phyloP scores from a whole-genome alignment of 2,888 invertebrate species.

The Pandemis cinnamomeana region DNA sequence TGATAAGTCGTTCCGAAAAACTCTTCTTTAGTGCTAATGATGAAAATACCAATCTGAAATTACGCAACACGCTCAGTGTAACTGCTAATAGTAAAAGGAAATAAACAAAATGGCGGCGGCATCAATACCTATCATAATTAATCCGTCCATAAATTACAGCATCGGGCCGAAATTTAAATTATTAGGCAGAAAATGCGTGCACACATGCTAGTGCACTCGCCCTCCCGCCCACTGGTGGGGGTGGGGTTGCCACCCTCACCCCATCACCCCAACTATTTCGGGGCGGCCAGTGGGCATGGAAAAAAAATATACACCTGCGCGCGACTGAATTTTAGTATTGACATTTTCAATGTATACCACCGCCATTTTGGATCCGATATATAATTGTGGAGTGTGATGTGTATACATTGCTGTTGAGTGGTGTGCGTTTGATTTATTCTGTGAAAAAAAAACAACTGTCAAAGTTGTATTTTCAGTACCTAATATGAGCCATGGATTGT shows the following conservation, averaged over 20 bases:
- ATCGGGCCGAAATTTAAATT: slow-evolving; percentile 81
- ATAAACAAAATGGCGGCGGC: slow-evolving; percentile 68
- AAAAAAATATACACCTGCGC: slow-evolving; percentile 82
- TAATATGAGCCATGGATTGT: no score
- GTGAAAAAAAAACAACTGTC: not conserved
- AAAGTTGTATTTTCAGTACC: no score
- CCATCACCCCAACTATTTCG: slow-evolving; percentile 75
- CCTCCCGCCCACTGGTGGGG: slow-evolving; percentile 53
- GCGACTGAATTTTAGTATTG: slow-evolving; percentile 73
- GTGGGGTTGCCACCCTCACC: slow-evolving; percentile 43
- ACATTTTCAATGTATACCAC: slow-evolving; percentile 72
- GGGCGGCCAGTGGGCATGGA: slow-evolving; percentile 76
- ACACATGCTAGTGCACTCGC: slow-evolving; percentile 63
- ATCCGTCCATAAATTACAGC: slow-evolving; percentile 49
- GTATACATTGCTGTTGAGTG: not conserved
- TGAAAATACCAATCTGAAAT: not conserved
- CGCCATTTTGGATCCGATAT: slow-evolving; percentile 74
- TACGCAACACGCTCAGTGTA: not conserved
- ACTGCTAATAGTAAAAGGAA: slow-evolving; percentile 41
- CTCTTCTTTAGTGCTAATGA: not conserved
- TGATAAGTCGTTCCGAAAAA: no score
- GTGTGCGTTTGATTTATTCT: not conserved
- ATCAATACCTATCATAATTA: slow-evolving; percentile 65
- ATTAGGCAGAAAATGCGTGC: slow-evolving; percentile 81
- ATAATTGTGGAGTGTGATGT: slow-evolving; percentile 14